Evolutionary conservation across 1,140 invertebrate genomes (phyloP).

Genomic region (Neuroterus valhalla): DNA sequence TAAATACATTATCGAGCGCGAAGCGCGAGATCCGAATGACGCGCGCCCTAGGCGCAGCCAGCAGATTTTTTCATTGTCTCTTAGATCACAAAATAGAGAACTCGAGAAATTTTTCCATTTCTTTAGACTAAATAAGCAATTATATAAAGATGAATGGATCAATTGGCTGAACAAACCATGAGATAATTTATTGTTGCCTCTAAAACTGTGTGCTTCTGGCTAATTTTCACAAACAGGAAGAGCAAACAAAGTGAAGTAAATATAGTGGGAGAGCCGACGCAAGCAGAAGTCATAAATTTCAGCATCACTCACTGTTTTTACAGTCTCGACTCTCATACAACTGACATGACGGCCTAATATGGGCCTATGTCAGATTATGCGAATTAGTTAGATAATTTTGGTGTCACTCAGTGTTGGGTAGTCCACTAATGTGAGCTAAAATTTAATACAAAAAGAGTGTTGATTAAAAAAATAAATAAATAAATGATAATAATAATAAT

Average conservation of each 20-base stretch:
- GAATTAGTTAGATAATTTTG: slow-evolving; percentile 40
- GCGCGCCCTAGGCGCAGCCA: no score
- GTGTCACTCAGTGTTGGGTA: neutral
- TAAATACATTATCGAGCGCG: no score
- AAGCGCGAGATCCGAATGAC: no score
- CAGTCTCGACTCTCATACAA: slow-evolving; percentile 43
- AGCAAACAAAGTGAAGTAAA: neutral
- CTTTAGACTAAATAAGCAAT: no score
- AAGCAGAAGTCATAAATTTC: slow-evolving; percentile 50
- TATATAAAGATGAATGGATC: neutral
- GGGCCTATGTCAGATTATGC: slow-evolving; percentile 54
- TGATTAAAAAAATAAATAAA: no score
- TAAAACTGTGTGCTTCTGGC: slow-evolving; percentile 2
- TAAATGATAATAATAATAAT: no score
- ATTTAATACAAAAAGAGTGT: no score
- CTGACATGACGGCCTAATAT: slow-evolving; percentile 51
- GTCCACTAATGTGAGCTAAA: no score
- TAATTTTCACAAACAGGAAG: slow-evolving; percentile 45
- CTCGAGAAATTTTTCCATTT: no score
- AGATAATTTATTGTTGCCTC: neutral
- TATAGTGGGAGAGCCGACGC: slow-evolving; percentile 26
- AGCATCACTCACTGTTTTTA: slow-evolving; percentile 46
- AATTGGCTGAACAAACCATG: neutral
- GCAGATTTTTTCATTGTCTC: no score
- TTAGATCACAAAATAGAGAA: no score